A percentile compares a stretch with the other conserved stretches of the same genome.
These are phyloP conservation scores for Bubo blakistoni DNA, from an alignment of 2,113 vertebrate genomes.

Conservation along the genomic window DNA sequence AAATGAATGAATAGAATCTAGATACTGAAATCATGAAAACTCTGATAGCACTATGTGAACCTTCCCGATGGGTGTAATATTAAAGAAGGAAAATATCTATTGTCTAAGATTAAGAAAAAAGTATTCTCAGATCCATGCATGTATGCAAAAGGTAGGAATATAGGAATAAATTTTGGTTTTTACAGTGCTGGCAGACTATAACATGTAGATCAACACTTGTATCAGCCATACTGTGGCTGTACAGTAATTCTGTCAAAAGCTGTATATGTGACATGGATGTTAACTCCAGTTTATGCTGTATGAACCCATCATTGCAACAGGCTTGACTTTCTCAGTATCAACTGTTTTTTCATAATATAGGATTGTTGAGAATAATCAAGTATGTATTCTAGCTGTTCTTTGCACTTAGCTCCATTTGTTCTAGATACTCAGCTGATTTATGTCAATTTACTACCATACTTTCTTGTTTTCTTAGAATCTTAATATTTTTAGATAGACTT, in stretches of 20 bases:
- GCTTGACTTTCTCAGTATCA: not conserved
- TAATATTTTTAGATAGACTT: not conserved
- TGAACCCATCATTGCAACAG: not conserved
- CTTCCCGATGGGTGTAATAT: not conserved
- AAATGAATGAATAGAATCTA: not conserved
- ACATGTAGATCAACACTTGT: not conserved
- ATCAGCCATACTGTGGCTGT: not conserved
- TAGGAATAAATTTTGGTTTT: not conserved
- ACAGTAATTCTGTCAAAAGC: not conserved
- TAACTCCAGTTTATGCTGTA: not conserved
- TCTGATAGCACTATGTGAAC: not conserved
- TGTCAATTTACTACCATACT: not conserved
- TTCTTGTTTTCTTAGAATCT: not conserved
- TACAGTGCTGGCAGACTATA: not conserved
- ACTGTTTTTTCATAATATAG: not conserved
- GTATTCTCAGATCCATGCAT: not conserved
- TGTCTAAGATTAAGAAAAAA: not conserved
- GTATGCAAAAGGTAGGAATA: not conserved
- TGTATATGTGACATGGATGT: not conserved
- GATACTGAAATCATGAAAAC: not conserved
- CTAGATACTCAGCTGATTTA: not conserved
- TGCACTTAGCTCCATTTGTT: not conserved
- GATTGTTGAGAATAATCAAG: not conserved
- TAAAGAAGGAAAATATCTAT: not conserved
- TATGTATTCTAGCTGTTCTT: not conserved